Evolutionary conservation across 92 coral and sea anemone species (phyloP), one percentile per base, ranked within the genome.

Genomic region (Palythoa grandis): DNA sequence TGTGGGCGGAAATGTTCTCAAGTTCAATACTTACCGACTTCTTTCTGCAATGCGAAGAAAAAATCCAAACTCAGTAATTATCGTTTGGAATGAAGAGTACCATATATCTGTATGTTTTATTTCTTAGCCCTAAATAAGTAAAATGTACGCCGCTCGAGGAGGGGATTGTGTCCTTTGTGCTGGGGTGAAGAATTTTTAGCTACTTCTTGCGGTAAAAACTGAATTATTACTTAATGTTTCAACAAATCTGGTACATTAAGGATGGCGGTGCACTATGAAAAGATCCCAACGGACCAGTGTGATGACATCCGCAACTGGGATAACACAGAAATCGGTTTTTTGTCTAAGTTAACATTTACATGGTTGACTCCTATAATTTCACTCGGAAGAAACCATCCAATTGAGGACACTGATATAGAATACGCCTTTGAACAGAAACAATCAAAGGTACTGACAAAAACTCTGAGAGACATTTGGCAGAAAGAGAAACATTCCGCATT

Each of bases 341-440:
- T 77, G 4, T 77, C 82, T 11, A 77, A 25, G 68, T 39, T 77
- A 17, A 53, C 82, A 25, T 77, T 77, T 77, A 54, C 82, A 9
- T 77, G 82, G 82, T 52, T 77, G 54, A 52, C 82, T 39, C 19
- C 82, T 1, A 68, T 77, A 24, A 54, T 77, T 35, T 77, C 82
- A 3, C 82, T 77, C 0, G 82, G 82, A 29, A 77, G 29, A 53
- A 77, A 63, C 24, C 82, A 68, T 19, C 82, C 82, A 5, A 24
- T 77, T 22, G 82, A 77, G 54, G 82, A 77, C 35, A 14, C 82
- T 13, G 82, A 77, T 14, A 57, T 77, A 77, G 12, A 77, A 22
- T 9, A 35, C 7, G 52, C 82, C 10, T 47, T 57, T 77, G 82
- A 66, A 54, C 82, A 77, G 52, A 20, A 77, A 60, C 39, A 35